Evolutionary conservation across 2,113 vertebrate species (phyloP), one percentile per base, ranked within the genome.

Genomic region (Indicator indicator): DNA sequence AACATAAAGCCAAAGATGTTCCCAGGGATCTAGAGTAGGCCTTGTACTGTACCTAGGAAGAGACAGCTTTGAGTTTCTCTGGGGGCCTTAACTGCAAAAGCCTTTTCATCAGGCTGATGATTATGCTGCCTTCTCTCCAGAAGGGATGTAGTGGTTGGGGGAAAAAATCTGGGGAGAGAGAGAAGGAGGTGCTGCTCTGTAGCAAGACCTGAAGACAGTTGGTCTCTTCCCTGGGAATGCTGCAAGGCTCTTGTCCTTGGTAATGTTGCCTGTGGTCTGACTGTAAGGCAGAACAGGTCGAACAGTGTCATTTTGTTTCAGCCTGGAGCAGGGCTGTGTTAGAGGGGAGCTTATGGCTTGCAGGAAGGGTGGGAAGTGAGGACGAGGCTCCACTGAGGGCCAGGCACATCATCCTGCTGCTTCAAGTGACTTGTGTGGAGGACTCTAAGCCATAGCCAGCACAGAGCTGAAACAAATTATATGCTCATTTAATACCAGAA

Each of bases 221-320:
- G 21, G 8, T 67, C 12, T 62, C 28, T 89, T 82, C 24, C 20
- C 19, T 82, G 71, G 24, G 16, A 76, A 23, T 15, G 1, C 40
- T 55, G 64, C 11, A 23, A 50, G 33, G 26, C 17, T n/a, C n/a
- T 89, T 56, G 38, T 68, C 33, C 18, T 36, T 59, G 28, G 8
- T 78, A 5, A 28, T 3, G 10, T 8, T 70, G 27, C 54, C 58
- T 65, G 28, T 21, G 1, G 1, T 42, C 26, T 78, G 27, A 30
- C 60, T 24, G 8, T 11, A 10, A 55, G 13, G 33, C 32, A 19
- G 11, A 5, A 26, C 2, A 3, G 26, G n/a, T 20, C 0, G 0
- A 60, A n/a, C 23, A 6, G 59, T 20, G 68, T 13, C 6, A 1
- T 33, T 91, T 30, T 38, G 30, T 38, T 30, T 19, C 30, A 70